Conservation (phyloP, 2,113 vertebrate species). For the Lonchura striata region DNA sequence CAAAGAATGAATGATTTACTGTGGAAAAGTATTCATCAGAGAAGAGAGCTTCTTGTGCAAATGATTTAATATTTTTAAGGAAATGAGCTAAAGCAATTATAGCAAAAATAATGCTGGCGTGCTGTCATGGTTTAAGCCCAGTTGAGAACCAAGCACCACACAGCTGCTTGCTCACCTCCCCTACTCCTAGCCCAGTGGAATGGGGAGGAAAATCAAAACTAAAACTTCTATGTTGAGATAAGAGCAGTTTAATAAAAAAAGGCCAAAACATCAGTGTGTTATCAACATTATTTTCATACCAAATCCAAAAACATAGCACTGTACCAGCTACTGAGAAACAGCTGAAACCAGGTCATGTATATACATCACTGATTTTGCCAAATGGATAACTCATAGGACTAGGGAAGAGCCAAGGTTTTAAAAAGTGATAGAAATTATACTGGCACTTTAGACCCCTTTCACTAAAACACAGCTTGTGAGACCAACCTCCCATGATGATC, state of each 20-base stretch:
- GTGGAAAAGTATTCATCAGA: not conserved
- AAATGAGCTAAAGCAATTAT: not conserved
- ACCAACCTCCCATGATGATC: not conserved
- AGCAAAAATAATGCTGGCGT: not conserved
- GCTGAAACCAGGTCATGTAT: not conserved
- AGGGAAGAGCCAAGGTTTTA: not conserved
- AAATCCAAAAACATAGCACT: not conserved
- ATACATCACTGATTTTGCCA: not conserved
- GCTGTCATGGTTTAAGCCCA: not conserved
- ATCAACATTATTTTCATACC: not conserved
- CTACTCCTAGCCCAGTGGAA: not conserved
- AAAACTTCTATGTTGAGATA: not conserved
- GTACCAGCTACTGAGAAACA: not conserved
- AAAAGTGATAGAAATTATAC: not conserved
- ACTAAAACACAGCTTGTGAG: not conserved
- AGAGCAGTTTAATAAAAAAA: not conserved
- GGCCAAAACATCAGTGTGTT: not conserved
- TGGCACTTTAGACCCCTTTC: not conserved
- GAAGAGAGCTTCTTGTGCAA: not conserved
- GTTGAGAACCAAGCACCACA: not conserved
- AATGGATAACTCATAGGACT: not conserved
- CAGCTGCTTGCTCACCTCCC: fast-evolving
- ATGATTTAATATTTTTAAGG: not conserved
- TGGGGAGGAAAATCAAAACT: not conserved
- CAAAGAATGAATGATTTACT: not conserved